Evolutionary conservation across 1,140 invertebrate genomes (phyloP), one percentile per base, ranked within the genome.

Genomic region (Nomia melanderi): DNA sequence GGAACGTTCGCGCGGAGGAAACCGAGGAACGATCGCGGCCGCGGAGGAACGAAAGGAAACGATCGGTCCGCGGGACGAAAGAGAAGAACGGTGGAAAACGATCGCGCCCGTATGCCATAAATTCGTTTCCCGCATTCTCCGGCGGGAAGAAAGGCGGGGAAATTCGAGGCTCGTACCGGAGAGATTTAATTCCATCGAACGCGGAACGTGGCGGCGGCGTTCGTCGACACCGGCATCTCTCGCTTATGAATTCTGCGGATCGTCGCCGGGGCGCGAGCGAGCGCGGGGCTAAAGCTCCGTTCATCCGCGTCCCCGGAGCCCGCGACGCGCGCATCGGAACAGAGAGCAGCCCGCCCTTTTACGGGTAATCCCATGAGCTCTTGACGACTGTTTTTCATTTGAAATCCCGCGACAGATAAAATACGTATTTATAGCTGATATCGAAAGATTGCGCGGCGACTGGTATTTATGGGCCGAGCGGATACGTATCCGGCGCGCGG

Each of bases 351-450:
- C 29, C 63, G 54, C 85, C 80, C 86, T 89, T 89, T 88, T 83
- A 84, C 79, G 44, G 66, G 75, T 90, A 90, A 91, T 91, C 89
- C 88, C 87, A 81, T 80, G 87, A 89, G 88, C 88, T 88, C 85
- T 90, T 90, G 88, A 90, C 89, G 84, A 90, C 90, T 91, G 90
- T 91, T 91, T 91, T 90, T 92, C 88, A 90, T 90, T 87, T 87
- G 64, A 86, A 91, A 90, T 89, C 88, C 88, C 83, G 73, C 77
- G 87, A 85, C 78, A 87, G 86, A 89, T 90, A 87, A 90, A 90
- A 90, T 88, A 79, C 88, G 86, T 90, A 90, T 91, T 90, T 91
- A 90, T 88, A 86, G 81, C 64, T 82, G 87, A 90, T 88, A 90
- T 86, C 85, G 87, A 86, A 79, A 86, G 84, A 81, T 83, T 85